Evolutionary conservation across 2,888 invertebrate species (phyloP), one percentile per base, ranked within the genome.

Genomic region (Trachelus iudaicus): DNA sequence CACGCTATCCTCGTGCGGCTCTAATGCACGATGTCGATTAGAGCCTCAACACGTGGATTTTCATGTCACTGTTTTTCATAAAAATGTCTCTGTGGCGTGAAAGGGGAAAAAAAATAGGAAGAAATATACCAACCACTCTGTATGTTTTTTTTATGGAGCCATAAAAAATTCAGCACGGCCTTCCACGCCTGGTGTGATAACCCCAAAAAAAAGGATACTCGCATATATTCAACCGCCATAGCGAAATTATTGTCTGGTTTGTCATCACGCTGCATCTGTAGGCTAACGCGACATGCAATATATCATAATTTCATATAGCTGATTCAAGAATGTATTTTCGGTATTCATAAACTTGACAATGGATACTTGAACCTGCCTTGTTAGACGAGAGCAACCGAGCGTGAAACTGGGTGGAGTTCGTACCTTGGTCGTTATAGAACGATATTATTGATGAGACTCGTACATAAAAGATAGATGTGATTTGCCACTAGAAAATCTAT

Each of bases 301-400:
- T 84, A 89, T 89, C 89, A 89, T 88, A 88, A 89, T 89, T 88
- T 86, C 73, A 74, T 56, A 56, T 80, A 87, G 84, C 84, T 84
- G 9, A 73, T 73, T 37, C 74, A 79, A 76, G 69, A 85, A 85
- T 80, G 82, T 85, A 85, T 83, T 86, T 86, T 85, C 79, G 80
- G 86, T 87, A 89, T 89, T 89, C 89, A 88, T 87, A 84, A 56
- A 86, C 82, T 80, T 83, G 80, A 87, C 87, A 87, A 88, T 87
- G 83, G 85, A 83, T 86, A 87, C 87, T 88, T 86, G 86, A 86
- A 85, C 84, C 85, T 87, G 84, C 85, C 88, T 87, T 83, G 87
- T 87, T 86, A 87, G 83, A 82, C 80, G 85, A 81, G 84, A 81
- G 83, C 87, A 83, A 82, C 82, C 84, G 86, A 86, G 86, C 82